Conservation (phyloP, 2,113 vertebrate species). For the Promerops cafer region DNA sequence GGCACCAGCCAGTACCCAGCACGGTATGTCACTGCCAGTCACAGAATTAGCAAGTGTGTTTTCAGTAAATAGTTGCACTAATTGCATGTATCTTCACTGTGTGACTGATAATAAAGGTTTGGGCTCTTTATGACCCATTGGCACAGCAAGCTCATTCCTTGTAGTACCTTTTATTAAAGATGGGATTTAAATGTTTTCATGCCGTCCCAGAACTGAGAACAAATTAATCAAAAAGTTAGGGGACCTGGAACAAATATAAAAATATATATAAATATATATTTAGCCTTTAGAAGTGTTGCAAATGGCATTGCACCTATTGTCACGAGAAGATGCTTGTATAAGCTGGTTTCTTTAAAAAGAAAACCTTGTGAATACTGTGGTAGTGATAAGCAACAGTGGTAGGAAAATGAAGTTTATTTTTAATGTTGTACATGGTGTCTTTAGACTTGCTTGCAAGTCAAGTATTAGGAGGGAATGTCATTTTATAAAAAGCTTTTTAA, state of each 20-base stretch:
- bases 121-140: not conserved
- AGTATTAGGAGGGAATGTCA: conserved; percentile 14
- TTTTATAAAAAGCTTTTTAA: conserved; percentile 41
- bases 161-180: not conserved
- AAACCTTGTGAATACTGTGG: not conserved
- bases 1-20: not conserved
- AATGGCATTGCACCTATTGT: not conserved
- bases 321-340: not conserved
- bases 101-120: not conserved
- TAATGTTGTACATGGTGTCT: conserved; percentile 30
- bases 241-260: not conserved
- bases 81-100: not conserved
- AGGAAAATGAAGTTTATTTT: conserved; percentile 48
- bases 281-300: not conserved
- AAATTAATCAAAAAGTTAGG: not conserved
- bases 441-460: conserved; percentile 17
- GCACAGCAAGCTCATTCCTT: not conserved
- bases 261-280: not conserved
- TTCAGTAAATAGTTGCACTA: conserved; percentile 24
- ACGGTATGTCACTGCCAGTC: not conserved
- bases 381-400: not conserved
- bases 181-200: not conserved
- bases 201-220: not conserved
- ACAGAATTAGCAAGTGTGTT: conserved; percentile 20
- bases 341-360: conserved; percentile 9